Evolutionary conservation across 2,797 vertebrate species (phyloP), one percentile per base, ranked within the genome.

Genomic region (Phalanger gymnotis): DNA sequence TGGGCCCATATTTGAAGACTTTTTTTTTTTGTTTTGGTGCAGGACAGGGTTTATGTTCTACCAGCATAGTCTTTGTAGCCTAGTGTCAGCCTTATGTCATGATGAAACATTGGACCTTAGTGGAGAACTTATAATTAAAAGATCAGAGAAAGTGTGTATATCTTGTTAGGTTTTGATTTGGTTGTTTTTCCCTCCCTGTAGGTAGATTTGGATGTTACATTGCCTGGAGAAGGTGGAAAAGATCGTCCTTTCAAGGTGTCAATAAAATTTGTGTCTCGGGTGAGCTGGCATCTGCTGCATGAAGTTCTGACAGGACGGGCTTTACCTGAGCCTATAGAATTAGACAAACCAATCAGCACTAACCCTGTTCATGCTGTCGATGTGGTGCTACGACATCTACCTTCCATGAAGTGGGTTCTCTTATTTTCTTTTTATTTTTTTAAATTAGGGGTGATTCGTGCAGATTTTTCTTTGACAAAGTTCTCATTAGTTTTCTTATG

Each of bases 321-420:
- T 98, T 99, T 99, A 99, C 99, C 99, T 66, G 99, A 99, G 97
- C 99, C 99, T 55, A 99, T 99, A 98, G 99, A 99, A 98, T 99
- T 99, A 99, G 99, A 99, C 99, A 99, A 99, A 98, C 99, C 99
- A 97, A 99, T 99, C 99, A 99, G 99, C 99, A 99, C 99, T 98
- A 99, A 99, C 99, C 99, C 99, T n/a, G 99, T 99, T 53, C 99
- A 99, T 92, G 99, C 99, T 2, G 99, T 99, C 95, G 99, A 99
- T 94, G 99, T 99, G 98, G 99, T 99, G 97, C 99, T 99, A 98
- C 98, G 99, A 98, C 99, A 99, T 99, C 99, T 99, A 92, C 99
- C 99, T 98, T 99, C 99, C 97, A 99, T 99, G 99, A 99, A 99
- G 99, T 99, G 99, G 98, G 99, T 98, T 91, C 92, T 96, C 96